These are phyloP conservation scores for Agonum fuliginosum DNA, from an alignment of 2,888 invertebrate genomes.

Conservation along the genomic window DNA sequence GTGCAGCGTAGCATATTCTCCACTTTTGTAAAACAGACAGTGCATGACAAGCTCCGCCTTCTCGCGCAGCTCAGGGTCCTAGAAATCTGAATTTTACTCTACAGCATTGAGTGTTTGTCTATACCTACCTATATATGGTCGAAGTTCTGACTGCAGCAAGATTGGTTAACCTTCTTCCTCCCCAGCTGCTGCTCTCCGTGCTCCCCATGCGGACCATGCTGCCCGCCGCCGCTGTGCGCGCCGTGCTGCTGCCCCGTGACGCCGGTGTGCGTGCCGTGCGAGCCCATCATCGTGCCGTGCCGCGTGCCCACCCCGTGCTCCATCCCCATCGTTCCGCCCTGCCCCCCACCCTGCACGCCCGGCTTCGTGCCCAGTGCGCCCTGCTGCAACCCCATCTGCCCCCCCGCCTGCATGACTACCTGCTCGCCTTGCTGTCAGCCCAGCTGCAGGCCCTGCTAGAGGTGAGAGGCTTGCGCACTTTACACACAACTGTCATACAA, in stretches of 20 bases:
- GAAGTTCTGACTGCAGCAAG: neutral
- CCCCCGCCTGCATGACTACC: constrained; percentile 49
- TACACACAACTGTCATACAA: neutral
- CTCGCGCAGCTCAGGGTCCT: too few species aligned
- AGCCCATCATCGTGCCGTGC: constrained; percentile 45
- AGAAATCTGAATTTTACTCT: too few species aligned
- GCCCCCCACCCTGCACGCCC: constrained; percentile 49
- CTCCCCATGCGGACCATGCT: constrained; percentile 59
- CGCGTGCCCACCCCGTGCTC: constrained; percentile 55
- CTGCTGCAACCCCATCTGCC: constrained; percentile 53
- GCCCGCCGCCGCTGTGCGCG: constrained; percentile 54
- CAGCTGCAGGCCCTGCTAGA: constrained; percentile 47
- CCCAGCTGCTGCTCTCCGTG: constrained; percentile 25
- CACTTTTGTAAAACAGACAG: too few species aligned
- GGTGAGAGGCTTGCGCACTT: neutral
- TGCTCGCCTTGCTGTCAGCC: constrained; percentile 56
- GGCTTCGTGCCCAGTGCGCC: constrained; percentile 54
- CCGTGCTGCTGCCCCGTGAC: constrained; percentile 59
- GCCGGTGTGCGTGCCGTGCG: constrained; percentile 56
- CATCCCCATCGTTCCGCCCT: constrained; percentile 51
- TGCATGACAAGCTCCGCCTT: too few species aligned
- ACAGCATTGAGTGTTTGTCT: too few species aligned
- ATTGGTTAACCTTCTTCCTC: neutral
- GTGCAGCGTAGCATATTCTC: too few species aligned
- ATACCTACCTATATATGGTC: too few species aligned